Evolutionary conservation across 2,113 vertebrate genomes (phyloP).

Genomic region (Cynopterus brachyotis): DNA sequence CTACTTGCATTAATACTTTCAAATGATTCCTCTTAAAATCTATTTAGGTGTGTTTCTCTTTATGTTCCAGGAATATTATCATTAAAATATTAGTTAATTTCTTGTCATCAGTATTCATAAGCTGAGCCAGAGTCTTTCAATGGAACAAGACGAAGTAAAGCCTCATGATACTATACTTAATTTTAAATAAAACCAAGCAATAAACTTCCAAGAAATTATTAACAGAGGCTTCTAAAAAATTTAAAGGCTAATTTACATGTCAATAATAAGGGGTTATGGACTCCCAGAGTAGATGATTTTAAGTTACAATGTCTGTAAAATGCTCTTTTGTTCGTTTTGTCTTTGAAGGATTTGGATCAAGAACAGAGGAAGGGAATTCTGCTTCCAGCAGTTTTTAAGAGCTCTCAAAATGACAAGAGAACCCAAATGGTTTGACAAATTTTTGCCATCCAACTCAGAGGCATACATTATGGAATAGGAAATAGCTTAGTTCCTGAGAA

Average conservation of each 20-base stretch:
- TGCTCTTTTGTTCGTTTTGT: not conserved
- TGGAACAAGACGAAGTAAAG: not conserved
- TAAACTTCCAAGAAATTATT: constrained; percentile 30
- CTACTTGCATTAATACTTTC: not conserved
- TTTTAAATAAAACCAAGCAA: constrained; percentile 32
- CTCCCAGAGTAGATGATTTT: not conserved
- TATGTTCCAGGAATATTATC: not conserved
- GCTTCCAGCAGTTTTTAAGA: not conserved
- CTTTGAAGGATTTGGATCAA: constrained; percentile 35
- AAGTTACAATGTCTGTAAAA: not conserved
- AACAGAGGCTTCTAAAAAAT: not conserved
- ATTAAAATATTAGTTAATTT: constrained; percentile 13
- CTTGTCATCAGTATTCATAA: not conserved
- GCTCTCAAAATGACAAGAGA: constrained; percentile 4
- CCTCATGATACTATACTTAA: not conserved
- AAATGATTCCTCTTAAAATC: not conserved
- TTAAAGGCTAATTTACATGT: not conserved
- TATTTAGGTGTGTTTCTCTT: not conserved
- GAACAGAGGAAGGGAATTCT: not conserved
- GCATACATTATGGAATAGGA: not conserved
- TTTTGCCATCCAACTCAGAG: not conserved
- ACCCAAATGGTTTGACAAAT: not conserved
- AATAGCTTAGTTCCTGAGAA: not conserved
- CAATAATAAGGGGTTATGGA: not conserved
- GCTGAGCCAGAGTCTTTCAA: not conserved